These are phyloP conservation scores for Barypeithes pellucidus DNA, from an alignment of 2,888 invertebrate genomes.

Conservation along the genomic window DNA sequence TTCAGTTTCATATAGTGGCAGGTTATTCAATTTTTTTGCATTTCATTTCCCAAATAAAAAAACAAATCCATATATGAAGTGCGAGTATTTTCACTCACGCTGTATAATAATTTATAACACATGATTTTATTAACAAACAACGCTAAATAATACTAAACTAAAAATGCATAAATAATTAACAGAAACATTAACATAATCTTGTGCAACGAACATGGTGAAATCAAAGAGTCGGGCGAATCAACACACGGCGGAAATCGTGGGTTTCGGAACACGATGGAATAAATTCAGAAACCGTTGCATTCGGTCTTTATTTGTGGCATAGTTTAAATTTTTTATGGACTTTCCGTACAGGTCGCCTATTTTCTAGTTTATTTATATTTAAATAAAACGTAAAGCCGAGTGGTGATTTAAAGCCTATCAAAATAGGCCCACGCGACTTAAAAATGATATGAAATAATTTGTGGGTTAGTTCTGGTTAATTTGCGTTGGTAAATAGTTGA, in stretches of 20 bases:
- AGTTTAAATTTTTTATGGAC: conserved; percentile 27
- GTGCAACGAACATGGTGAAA: conserved; percentile 48
- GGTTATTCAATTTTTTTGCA: too few species aligned
- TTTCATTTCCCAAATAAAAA: too few species aligned
- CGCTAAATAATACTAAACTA: conserved; percentile 11
- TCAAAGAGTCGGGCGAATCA: conserved; percentile 42
- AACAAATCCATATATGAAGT: too few species aligned
- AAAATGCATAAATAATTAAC: conserved; percentile 45
- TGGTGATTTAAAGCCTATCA: conserved; percentile 42
- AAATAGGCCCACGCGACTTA: conserved; percentile 16
- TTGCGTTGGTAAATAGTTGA: conserved; percentile 22
- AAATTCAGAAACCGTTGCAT: conserved; percentile 48
- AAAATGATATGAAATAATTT: conserved; percentile 18
- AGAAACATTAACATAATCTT: conserved; percentile 43
- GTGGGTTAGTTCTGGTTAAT: conserved; percentile 24
- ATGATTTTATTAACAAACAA: neutral
- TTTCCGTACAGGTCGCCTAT: conserved; percentile 30
- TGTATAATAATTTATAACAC: conserved; percentile 2
- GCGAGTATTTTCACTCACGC: too few species aligned
- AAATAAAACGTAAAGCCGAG: conserved; percentile 17
- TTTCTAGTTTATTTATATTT: conserved; percentile 34
- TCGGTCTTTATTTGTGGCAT: conserved; percentile 34
- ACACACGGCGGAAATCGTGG: conserved; percentile 54
- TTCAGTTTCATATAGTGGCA: too few species aligned
- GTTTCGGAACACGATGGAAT: conserved; percentile 43